These are phyloP conservation scores for Pinctada fucata DNA, from an alignment of 2,888 invertebrate species.

Conservation along the genomic window DNA sequence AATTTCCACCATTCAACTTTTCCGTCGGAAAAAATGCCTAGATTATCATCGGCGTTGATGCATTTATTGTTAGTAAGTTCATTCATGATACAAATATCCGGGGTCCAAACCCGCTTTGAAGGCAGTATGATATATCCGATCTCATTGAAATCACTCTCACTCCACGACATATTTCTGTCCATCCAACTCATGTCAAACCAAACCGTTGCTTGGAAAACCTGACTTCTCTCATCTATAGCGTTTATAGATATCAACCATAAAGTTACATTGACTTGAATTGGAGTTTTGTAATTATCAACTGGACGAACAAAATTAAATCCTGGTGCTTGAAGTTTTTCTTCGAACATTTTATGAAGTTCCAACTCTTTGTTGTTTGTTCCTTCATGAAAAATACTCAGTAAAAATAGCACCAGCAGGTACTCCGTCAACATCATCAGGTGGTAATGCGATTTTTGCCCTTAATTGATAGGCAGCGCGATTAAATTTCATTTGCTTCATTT, in stretches of 20 bases:
- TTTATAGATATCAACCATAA: constrained; percentile 1
- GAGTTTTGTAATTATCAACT: too few species aligned
- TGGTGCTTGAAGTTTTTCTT: too few species aligned
- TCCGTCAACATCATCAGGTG: too few species aligned
- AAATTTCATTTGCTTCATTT: too few species aligned
- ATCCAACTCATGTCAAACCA: constrained; percentile 22
- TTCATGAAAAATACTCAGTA: too few species aligned
- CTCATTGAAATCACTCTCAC: not conserved
- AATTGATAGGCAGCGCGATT: too few species aligned
- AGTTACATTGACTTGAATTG: too few species aligned
- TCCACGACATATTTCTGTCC: constrained; percentile 13
- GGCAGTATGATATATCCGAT: constrained; percentile 12
- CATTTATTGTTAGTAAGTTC: constrained; percentile 25
- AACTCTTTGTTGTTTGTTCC: too few species aligned
- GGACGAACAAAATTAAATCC: too few species aligned
- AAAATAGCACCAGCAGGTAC: too few species aligned
- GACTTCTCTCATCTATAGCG: constrained; percentile 3
- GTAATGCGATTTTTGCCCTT: too few species aligned
- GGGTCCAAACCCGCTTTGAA: constrained; percentile 11
- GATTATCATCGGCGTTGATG: constrained; percentile 5
- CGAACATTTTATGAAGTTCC: too few species aligned
- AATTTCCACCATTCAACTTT: not conserved
- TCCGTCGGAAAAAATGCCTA: not conserved
- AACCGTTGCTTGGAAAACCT: constrained; percentile 7
- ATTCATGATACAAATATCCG: constrained; percentile 24